Base-by-base conservation (phyloP, 2,113 vertebrate species). In the Clupea harengus region DNA sequence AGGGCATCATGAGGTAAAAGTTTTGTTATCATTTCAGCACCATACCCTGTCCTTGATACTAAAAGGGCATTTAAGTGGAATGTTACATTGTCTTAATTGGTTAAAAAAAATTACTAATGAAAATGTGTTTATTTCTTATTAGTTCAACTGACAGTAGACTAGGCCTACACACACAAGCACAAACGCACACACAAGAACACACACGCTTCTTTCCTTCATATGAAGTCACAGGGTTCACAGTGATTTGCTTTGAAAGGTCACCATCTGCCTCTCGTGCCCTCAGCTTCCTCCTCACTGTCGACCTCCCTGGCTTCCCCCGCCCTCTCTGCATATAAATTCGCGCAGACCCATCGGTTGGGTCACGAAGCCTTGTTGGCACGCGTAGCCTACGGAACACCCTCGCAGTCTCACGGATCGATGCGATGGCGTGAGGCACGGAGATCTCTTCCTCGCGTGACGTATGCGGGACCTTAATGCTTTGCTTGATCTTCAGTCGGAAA, bases 231-330 rank as follows among this genome's bases (percentile, higher is more conserved):
- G 86, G 87, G 93, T 94, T 94, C 91, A 91, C 91, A 92, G 88
- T 94, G 92, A 93, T 94, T 92, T 91, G 90, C 91, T 90, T 88
- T 91, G 60, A 94, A 93, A 94, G 94, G 94, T 94, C 93, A 94
- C 93, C 94, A 95, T 95, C 93, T 94, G 94, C 91, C 89, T 89
- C 88, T 83, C 64, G 87, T 82, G 86, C 86, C 72, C 81, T 87
- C 87, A 84, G 72, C 72, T 78, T 78, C 72, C 15, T 75, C 72
- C 72, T 78, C 67, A 32, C 67, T 28, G 28, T 32, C 72, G 72
- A 78, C 72, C 32, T 78, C 72, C 32, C 72, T 78, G 10, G 39
- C 28, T 78, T 15, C 72, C 60, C 64, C 72, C 32, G 72, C 72
- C 72, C 32, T 78, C 15, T 78, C 72, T 78, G 72, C 28, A 78